Percentiles rank a stretch among this genome's conserved stretches.
phyloP scores from a whole-genome alignment of 1,140 invertebrate species.

The Lethrus apterus region DNA sequence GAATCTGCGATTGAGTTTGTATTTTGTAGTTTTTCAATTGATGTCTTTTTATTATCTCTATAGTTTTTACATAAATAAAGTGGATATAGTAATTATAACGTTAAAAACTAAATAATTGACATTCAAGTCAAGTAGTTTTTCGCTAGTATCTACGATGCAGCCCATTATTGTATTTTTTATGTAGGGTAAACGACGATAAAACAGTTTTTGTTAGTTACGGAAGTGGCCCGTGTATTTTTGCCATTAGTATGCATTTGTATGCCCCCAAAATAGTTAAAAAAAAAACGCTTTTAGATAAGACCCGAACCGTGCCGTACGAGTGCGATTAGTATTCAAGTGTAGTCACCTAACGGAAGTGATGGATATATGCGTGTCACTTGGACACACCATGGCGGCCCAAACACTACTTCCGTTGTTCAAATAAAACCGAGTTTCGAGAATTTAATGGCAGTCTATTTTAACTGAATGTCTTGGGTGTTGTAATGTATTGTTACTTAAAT shows the following conservation, averaged over 20 bases:
- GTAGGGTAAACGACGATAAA: neutral
- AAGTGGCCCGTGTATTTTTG: slow-evolving; percentile 9
- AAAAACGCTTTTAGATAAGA: slow-evolving; percentile 12
- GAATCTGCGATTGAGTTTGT: no score
- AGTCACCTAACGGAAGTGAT: slow-evolving; percentile 10
- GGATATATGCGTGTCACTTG: slow-evolving; percentile 13
- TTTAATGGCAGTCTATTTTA: no score
- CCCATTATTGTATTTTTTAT: slow-evolving; percentile 11
- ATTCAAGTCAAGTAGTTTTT: no score
- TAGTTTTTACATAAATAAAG: no score
- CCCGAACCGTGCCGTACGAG: slow-evolving; percentile 9
- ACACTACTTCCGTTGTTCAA: slow-evolving; percentile 8
- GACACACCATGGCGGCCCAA: slow-evolving; percentile 11
- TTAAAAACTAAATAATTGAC: no score
- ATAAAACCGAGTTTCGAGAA: slow-evolving; percentile 8
- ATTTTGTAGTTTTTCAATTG: no score
- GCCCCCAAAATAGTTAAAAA: slow-evolving; percentile 11
- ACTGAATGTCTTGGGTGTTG: no score
- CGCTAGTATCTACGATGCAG: no score
- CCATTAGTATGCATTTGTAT: slow-evolving; percentile 10
- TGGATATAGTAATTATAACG: no score
- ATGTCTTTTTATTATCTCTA: no score
- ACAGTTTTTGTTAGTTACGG: slow-evolving; percentile 11
- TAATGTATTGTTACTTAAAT: no score
- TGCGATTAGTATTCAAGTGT: slow-evolving; percentile 11